These are phyloP conservation scores for Napeogenes sylphis DNA, from an alignment of 2,888 invertebrate species.

Conservation along the genomic window DNA sequence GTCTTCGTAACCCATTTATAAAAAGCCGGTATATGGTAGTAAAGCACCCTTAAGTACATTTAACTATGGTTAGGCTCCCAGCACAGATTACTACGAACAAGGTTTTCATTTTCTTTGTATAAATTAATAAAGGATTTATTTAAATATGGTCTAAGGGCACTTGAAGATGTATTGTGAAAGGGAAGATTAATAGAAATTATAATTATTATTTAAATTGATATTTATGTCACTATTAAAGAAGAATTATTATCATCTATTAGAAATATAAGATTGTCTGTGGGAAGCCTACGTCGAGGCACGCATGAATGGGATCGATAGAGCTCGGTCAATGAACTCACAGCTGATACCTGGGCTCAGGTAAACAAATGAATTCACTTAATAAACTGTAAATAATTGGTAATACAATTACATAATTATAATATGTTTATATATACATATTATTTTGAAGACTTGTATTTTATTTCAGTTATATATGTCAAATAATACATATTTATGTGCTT, in stretches of 20 bases:
- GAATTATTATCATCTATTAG: not conserved
- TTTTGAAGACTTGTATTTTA: too few relatives aligned
- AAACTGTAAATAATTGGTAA: conserved; percentile 4
- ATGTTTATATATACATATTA: not conserved
- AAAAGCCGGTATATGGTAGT: not conserved
- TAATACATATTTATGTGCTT: too few relatives aligned
- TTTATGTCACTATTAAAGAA: not conserved
- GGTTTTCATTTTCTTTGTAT: too few relatives aligned
- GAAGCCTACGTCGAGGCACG: conserved; percentile 32
- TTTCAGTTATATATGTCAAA: too few relatives aligned
- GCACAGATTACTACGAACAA: not conserved
- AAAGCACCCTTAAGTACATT: conserved; percentile 1
- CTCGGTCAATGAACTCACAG: conserved; percentile 42
- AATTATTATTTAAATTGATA: too few relatives aligned
- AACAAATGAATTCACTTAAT: conserved; percentile 18
- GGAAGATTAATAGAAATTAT: too few relatives aligned
- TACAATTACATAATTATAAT: not conserved
- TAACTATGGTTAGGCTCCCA: not conserved
- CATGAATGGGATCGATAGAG: conserved; percentile 61
- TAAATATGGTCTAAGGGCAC: too few relatives aligned
- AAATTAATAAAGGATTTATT: too few relatives aligned
- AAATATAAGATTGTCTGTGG: not conserved
- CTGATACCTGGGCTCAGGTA: conserved; percentile 33
- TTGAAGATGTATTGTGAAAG: too few relatives aligned
- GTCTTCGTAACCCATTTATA: not conserved